Conservation (phyloP, 2,797 vertebrate genomes). For the Sebastes elongatus region DNA sequence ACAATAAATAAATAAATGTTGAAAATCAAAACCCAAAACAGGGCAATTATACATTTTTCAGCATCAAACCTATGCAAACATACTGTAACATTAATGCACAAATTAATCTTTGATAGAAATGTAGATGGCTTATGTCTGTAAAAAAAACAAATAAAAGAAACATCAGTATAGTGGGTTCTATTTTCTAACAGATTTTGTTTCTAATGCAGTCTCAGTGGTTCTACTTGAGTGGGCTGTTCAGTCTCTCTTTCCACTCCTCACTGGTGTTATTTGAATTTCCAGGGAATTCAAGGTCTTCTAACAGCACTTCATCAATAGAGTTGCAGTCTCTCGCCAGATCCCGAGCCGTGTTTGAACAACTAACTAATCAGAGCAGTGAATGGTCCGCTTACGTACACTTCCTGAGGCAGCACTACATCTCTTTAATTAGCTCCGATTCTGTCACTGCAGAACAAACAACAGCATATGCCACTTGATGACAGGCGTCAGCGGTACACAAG, state of each 20-base stretch:
- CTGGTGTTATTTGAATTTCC: conserved; percentile 67
- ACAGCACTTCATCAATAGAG: conserved; percentile 53
- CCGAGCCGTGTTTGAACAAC: conserved; percentile 68
- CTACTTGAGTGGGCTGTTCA: background rate
- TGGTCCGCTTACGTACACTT: conserved; percentile 69
- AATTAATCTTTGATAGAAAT: background rate
- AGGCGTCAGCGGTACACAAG: conserved; percentile 61
- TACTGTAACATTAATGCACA: background rate
- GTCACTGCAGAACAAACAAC: conserved; percentile 77
- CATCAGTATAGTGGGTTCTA: background rate
- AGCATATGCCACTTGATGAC: conserved; percentile 74
- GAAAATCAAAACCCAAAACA: background rate
- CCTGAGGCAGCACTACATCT: conserved; percentile 56
- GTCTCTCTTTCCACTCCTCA: conserved; percentile 9
- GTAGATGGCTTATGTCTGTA: background rate
- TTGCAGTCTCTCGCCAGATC: conserved; percentile 60
- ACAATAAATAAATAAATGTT: background rate
- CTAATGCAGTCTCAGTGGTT: background rate
- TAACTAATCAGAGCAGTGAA: conserved; percentile 71
- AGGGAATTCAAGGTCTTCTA: conserved; percentile 55
- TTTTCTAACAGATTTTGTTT: background rate
- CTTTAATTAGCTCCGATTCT: conserved; percentile 78
- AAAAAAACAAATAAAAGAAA: background rate
- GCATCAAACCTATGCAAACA: background rate
- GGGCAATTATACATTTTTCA: background rate